phyloP scores from a whole-genome alignment of 2,113 vertebrate species.

The Brachyhypopomus gauderio region DNA sequence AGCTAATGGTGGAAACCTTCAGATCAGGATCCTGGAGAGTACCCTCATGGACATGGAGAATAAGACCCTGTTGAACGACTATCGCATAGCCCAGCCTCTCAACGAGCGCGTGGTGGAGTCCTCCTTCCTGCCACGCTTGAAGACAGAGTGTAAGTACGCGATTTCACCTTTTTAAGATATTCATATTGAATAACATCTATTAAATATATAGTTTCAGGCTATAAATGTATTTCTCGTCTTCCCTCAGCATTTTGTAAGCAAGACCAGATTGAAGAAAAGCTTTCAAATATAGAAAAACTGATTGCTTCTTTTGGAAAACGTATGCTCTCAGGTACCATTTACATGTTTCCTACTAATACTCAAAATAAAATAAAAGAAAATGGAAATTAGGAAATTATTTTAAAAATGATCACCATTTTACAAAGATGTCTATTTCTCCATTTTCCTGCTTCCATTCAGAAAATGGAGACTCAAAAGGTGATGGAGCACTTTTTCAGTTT shows the following conservation, averaged over 20 bases:
- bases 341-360: not conserved
- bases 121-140: constrained; percentile 72
- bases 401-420: not conserved
- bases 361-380: too few relatives aligned
- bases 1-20: not conserved
- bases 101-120: constrained; percentile 79
- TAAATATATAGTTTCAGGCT: not conserved
- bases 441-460: constrained; percentile 24
- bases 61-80: constrained; percentile 80
- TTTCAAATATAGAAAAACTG: constrained; percentile 74
- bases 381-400: too few relatives aligned
- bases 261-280: constrained; percentile 75
- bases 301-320: constrained; percentile 73
- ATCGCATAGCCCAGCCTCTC: constrained; percentile 82
- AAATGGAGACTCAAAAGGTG: constrained; percentile 20
- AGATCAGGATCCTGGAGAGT: constrained; percentile 82
- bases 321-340: constrained; percentile 59
- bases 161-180: not conserved
- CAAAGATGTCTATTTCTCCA: not conserved
- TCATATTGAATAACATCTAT: not conserved
- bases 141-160: constrained; percentile 71
- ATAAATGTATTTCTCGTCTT: not conserved
- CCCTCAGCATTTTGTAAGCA: constrained; percentile 74
- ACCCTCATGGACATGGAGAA: constrained; percentile 82
- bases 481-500: not conserved